A percentile compares a stretch with the other conserved stretches of the same genome.
Conservation (phyloP, 2,797 vertebrate species). For the Allenopithecus nigroviridis region DNA sequence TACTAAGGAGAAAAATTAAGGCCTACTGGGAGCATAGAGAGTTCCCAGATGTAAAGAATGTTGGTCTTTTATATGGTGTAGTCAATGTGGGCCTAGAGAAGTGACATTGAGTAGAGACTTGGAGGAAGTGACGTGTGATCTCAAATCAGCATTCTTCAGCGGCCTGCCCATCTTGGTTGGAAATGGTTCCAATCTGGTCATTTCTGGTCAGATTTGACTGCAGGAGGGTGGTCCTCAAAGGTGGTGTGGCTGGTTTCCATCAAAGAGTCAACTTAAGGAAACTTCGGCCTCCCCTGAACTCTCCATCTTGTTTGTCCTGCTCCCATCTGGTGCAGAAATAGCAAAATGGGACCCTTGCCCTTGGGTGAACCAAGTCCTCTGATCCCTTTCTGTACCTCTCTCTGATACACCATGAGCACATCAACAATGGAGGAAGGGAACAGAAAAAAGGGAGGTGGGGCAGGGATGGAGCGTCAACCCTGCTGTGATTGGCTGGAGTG, state of each 20-base stretch:
- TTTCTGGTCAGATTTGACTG: neutral
- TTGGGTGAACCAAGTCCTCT: neutral
- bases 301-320: neutral
- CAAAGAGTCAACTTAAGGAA: neutral
- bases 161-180: neutral
- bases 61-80: neutral
- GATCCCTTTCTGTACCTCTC: neutral
- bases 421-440: neutral
- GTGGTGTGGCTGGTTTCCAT: neutral
- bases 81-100: neutral
- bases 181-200: neutral
- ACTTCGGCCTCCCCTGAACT: fast-evolving
- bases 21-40: neutral
- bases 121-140: neutral
- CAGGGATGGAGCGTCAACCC: fast-evolving
- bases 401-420: neutral
- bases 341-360: neutral
- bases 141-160: neutral
- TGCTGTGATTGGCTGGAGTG: neutral
- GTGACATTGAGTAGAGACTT: neutral
- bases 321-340: neutral
- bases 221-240: neutral
- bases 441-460: neutral
- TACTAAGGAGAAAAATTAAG: neutral
- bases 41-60: neutral